Evolutionary conservation across 2,888 invertebrate species (phyloP).

Genomic region (Ferdinandea cuprea): DNA sequence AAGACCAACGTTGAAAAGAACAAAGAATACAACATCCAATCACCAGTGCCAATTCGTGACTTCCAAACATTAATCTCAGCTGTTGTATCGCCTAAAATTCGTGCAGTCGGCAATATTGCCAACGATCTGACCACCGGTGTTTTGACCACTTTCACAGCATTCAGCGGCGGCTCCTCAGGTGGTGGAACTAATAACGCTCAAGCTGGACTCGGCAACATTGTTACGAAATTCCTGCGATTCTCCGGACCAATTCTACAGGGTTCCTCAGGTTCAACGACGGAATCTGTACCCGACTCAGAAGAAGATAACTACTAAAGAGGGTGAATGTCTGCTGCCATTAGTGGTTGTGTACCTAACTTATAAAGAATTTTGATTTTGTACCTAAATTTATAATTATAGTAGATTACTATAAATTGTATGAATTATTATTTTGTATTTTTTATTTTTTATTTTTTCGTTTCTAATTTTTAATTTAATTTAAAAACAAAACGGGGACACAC

Average conservation of each 20-base stretch:
- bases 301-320: constrained; percentile 81
- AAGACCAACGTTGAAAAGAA: constrained; percentile 90
- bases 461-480: constrained; percentile 42
- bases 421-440: constrained; percentile 53
- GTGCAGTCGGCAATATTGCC: constrained; percentile 87
- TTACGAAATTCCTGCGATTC: constrained; percentile 82
- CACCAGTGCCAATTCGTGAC: constrained; percentile 86
- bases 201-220: constrained; percentile 81
- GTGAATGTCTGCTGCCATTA: not conserved
- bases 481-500: constrained; percentile 38
- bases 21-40: constrained; percentile 88
- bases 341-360: constrained; percentile 41
- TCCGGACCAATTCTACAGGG: constrained; percentile 83
- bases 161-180: constrained; percentile 83
- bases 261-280: constrained; percentile 80
- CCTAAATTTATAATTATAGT: constrained; percentile 62
- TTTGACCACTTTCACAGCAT: constrained; percentile 84
- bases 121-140: constrained; percentile 86
- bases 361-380: constrained; percentile 68
- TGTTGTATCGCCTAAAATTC: constrained; percentile 88
- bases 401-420: constrained; percentile 34
- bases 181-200: constrained; percentile 83
- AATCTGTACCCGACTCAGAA: constrained; percentile 81
- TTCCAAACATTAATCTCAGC: constrained; percentile 88
- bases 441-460: constrained; percentile 26